phyloP scores from a whole-genome alignment of 2,797 vertebrate species.

The Trichosurus vulpecula region DNA sequence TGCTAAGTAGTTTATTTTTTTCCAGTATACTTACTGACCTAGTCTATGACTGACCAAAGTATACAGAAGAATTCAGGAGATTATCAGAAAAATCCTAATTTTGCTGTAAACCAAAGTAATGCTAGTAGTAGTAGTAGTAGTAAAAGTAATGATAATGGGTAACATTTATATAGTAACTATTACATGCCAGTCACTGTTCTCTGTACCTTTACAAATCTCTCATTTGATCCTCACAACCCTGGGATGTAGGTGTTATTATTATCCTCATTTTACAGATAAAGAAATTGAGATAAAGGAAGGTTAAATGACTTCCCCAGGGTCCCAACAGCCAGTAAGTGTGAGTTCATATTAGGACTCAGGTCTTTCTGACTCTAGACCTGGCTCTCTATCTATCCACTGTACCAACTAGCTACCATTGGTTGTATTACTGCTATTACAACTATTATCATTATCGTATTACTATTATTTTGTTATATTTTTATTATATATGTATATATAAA shows the following conservation, averaged over 20 bases:
- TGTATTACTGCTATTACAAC: too few relatives aligned
- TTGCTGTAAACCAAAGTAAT: background rate
- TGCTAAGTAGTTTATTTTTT: background rate
- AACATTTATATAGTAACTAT: background rate
- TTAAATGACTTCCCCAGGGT: background rate
- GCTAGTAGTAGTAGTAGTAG: too few relatives aligned
- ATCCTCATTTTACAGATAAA: background rate
- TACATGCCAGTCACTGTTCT: background rate
- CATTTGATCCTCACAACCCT: background rate
- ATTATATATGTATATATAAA: too few relatives aligned
- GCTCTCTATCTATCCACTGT: background rate
- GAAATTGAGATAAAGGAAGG: background rate
- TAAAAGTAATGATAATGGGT: background rate
- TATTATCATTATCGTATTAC: too few relatives aligned
- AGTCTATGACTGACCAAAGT: background rate
- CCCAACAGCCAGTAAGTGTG: background rate
- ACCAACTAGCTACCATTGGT: too few relatives aligned
- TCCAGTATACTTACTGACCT: background rate
- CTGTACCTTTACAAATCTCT: background rate
- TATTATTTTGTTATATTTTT: too few relatives aligned
- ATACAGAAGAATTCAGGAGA: background rate
- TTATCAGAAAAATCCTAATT: background rate
- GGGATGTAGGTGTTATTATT: background rate
- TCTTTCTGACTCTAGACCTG: background rate
- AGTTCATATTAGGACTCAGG: background rate